Conservation (phyloP, 2,888 invertebrate genomes). For the Cistogaster globosa region DNA sequence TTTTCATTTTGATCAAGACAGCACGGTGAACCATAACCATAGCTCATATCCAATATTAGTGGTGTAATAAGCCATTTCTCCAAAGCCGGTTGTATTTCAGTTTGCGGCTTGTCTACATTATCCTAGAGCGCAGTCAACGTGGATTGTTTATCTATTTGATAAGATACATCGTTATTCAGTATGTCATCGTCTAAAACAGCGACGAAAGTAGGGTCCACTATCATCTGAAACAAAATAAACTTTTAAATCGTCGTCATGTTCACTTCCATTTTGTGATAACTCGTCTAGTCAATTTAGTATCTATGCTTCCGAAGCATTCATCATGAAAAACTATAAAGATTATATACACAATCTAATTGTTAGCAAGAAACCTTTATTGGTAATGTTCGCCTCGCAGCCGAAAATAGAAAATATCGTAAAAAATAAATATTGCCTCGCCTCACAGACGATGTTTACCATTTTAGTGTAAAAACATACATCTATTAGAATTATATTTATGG, state of each 20-base stretch:
- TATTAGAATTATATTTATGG: too few species aligned
- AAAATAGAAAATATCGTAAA: too few species aligned
- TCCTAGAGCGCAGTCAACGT: background rate
- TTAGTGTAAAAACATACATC: too few species aligned
- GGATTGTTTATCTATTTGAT: background rate
- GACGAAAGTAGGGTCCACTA: conserved; percentile 11
- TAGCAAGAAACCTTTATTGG: conserved; percentile 14
- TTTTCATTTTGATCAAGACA: background rate
- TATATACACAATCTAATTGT: background rate
- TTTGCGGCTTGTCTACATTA: background rate
- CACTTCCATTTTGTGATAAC: conserved; percentile 10
- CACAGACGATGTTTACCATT: too few species aligned
- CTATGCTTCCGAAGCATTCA: too few species aligned
- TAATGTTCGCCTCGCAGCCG: conserved; percentile 29
- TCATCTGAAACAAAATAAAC: conserved; percentile 20
- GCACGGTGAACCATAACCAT: too few species aligned
- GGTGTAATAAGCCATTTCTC: too few species aligned
- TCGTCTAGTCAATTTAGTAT: conserved; percentile 9
- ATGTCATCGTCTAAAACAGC: background rate
- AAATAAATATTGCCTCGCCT: too few species aligned
- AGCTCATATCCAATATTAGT: too few species aligned
- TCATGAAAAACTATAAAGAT: conserved; percentile 7
- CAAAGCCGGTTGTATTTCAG: background rate
- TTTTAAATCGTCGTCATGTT: conserved; percentile 7
- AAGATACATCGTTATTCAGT: too few species aligned